A percentile compares a stretch with the other conserved stretches of the same genome.
phyloP scores from a whole-genome alignment of 2,113 vertebrate genomes.

The Paratilapia polleni region DNA sequence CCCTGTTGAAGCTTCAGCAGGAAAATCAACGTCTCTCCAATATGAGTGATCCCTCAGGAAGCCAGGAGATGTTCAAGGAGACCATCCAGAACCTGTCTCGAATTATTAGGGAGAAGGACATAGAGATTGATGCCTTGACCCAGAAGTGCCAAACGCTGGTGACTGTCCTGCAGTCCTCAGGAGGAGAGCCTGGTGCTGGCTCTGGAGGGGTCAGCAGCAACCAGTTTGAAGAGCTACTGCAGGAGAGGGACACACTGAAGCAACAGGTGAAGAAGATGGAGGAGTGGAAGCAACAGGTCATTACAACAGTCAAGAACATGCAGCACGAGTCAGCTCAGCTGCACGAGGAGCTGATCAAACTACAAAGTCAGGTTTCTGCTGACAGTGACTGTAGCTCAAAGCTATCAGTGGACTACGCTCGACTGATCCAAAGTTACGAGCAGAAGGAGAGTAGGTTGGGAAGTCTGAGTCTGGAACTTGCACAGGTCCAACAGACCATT shows the following conservation, averaged over 20 bases:
- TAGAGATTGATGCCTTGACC: slow-evolving; percentile 95
- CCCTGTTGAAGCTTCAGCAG: slow-evolving; percentile 89
- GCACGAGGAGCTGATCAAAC: slow-evolving; percentile 91
- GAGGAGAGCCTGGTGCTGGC: slow-evolving; percentile 49
- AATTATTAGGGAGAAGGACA: slow-evolving; percentile 97
- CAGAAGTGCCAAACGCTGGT: slow-evolving; percentile 97
- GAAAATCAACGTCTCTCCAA: slow-evolving; percentile 88
- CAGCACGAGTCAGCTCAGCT: slow-evolving; percentile 96
- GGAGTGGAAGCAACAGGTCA: slow-evolving; percentile 98
- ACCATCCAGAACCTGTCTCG: slow-evolving; percentile 97
- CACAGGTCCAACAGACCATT: slow-evolving; percentile 91
- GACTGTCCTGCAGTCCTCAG: slow-evolving; percentile 87
- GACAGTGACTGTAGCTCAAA: slow-evolving; percentile 90
- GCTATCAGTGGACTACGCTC: slow-evolving; percentile 90
- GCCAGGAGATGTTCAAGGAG: slow-evolving; percentile 96
- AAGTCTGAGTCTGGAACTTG: slow-evolving; percentile 88
- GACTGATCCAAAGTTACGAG: slow-evolving; percentile 93
- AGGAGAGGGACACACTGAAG: slow-evolving; percentile 92
- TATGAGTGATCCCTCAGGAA: slow-evolving; percentile 85
- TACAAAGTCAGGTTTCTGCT: slow-evolving; percentile 88
- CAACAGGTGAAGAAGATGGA: slow-evolving; percentile 99
- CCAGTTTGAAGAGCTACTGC: slow-evolving; percentile 95
- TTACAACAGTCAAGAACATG: slow-evolving; percentile 97
- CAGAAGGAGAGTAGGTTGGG: slow-evolving; percentile 90
- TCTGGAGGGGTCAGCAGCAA: slow-evolving; percentile 91